Conservation (phyloP, 2,113 vertebrate species). For the Rhagologus leucostigma region DNA sequence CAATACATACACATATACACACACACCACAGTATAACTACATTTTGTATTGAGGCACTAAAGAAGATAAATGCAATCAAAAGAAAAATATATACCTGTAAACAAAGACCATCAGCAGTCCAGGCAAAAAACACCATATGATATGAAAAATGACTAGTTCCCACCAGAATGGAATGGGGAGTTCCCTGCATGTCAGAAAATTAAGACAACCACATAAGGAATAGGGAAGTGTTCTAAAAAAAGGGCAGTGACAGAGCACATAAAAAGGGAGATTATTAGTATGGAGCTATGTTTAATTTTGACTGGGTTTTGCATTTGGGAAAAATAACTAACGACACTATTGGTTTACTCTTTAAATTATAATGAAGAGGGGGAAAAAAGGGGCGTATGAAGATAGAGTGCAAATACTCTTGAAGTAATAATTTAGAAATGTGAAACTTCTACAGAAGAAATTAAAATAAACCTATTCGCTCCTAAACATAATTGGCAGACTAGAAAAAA, state of each 20-base stretch:
- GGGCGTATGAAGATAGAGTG: background rate
- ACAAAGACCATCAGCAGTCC: background rate
- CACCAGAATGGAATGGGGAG: background rate
- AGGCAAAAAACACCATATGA: background rate
- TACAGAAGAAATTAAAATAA: background rate
- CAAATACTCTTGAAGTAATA: background rate
- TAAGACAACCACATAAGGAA: background rate
- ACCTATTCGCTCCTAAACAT: background rate
- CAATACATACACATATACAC: background rate
- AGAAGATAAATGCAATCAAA: background rate
- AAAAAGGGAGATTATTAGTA: background rate
- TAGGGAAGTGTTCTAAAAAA: background rate
- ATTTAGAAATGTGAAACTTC: background rate
- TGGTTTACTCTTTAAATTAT: background rate
- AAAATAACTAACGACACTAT: background rate
- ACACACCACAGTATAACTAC: background rate
- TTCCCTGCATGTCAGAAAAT: background rate
- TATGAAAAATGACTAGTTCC: background rate
- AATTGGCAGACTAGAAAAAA: background rate
- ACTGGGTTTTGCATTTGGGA: background rate
- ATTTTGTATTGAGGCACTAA: background rate
- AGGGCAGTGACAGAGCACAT: background rate
- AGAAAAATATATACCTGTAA: background rate
- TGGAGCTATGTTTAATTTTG: background rate
- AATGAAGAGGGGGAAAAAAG: background rate